Evolutionary conservation across 2,113 vertebrate species (phyloP).

Genomic region (Plestiodon gilberti): DNA sequence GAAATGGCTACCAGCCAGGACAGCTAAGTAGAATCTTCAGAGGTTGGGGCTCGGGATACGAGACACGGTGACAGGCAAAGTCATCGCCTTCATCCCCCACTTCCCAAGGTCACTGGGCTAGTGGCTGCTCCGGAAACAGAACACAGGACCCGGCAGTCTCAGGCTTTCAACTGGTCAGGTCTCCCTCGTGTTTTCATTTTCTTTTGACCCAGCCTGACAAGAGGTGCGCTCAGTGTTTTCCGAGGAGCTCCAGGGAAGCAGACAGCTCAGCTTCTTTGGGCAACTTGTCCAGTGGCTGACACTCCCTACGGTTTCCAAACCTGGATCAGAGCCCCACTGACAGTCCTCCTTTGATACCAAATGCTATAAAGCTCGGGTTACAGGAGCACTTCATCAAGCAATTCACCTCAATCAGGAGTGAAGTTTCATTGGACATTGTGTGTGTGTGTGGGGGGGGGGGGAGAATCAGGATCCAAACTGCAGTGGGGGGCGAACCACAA

Average conservation of each 20-base stretch:
- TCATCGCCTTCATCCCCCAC: background rate
- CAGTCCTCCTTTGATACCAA: background rate
- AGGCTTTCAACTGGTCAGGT: background rate
- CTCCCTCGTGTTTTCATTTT: background rate
- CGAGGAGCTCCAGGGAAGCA: background rate
- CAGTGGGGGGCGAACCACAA: no score
- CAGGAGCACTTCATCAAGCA: no score
- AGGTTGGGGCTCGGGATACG: no score
- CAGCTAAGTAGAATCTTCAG: no score
- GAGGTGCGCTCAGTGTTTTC: background rate
- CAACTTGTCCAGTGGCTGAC: background rate
- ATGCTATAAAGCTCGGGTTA: no score
- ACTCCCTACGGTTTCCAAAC: background rate
- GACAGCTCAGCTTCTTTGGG: background rate
- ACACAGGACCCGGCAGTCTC: background rate
- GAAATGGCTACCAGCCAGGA: background rate
- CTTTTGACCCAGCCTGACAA: background rate
- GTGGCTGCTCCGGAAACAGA: background rate
- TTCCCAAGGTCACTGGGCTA: background rate
- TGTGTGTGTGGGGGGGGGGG: no score
- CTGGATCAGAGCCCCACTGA: background rate
- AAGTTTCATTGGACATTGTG: no score
- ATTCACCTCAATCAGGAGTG: no score
- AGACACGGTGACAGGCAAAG: background rate
- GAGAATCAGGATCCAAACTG: no score